phyloP scores from a whole-genome alignment of 2,888 invertebrate species.

The Micoletzkya japonica region DNA sequence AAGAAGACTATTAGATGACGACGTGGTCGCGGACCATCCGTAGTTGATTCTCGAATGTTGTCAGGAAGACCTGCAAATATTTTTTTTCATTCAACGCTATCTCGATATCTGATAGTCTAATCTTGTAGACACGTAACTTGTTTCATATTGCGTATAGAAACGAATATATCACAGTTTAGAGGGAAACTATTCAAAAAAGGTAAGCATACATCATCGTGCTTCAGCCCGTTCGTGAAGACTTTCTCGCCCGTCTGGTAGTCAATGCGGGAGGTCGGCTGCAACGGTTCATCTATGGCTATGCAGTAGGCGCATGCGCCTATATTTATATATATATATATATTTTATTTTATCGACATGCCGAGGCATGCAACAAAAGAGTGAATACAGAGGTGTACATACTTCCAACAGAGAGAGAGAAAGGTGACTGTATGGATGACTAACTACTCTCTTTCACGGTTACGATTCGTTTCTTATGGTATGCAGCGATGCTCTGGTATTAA shows the following conservation, averaged over 20 bases:
- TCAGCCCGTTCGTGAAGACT: conserved; percentile 48
- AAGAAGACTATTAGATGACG: conserved; percentile 31
- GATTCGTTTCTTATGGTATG: too few species aligned
- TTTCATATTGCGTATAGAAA: not conserved
- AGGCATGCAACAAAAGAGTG: too few species aligned
- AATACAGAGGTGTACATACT: too few species aligned
- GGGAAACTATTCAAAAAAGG: not conserved
- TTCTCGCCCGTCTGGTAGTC: conserved; percentile 58
- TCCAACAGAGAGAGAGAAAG: not conserved
- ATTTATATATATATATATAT: too few species aligned
- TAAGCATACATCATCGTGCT: conserved; percentile 45
- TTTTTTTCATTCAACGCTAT: conserved; percentile 36
- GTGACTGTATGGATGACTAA: not conserved
- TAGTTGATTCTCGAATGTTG: conserved; percentile 52
- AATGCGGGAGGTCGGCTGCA: conserved; percentile 30
- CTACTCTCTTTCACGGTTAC: too few species aligned
- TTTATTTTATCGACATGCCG: too few species aligned
- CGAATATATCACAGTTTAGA: conserved; percentile 35
- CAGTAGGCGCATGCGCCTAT: too few species aligned
- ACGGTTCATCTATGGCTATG: not conserved
- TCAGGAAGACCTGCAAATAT: conserved; percentile 45
- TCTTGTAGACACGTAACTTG: too few species aligned
- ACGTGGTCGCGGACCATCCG: conserved; percentile 55
- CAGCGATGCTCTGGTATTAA: too few species aligned
- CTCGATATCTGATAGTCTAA: not conserved